These are phyloP conservation scores for Pangasius macronema DNA, from an alignment of 2,797 vertebrate genomes.

Conservation along the genomic window DNA sequence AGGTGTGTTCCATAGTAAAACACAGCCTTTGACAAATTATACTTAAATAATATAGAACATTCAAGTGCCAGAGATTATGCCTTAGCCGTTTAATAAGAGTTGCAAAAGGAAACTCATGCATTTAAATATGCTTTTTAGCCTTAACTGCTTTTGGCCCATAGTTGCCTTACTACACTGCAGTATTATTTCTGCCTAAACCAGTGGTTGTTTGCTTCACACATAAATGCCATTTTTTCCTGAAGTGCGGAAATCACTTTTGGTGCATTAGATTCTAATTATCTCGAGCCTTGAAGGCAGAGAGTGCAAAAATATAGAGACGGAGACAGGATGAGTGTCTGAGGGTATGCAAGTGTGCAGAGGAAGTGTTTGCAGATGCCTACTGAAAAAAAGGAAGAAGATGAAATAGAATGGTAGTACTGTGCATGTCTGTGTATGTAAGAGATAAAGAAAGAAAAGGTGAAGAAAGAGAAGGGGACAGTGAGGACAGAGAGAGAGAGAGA, in stretches of 20 bases:
- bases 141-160: conserved; percentile 65
- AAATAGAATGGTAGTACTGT: conserved; percentile 47
- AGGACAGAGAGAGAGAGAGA: conserved; percentile 6
- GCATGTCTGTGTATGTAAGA: conserved; percentile 34
- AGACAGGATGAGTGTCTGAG: conserved; percentile 28
- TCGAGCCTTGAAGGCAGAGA: conserved; percentile 70
- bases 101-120: conserved; percentile 78
- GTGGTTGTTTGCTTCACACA: conserved; percentile 79
- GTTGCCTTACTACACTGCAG: conserved; percentile 65
- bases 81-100: conserved; percentile 73
- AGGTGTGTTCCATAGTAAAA: conserved; percentile 64
- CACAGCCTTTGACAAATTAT: conserved; percentile 58
- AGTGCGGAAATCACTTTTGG: conserved; percentile 78
- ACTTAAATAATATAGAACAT: conserved; percentile 64
- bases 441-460: background rate
- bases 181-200: conserved; percentile 71
- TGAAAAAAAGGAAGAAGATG: background rate
- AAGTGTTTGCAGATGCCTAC: conserved; percentile 18
- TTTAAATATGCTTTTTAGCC: conserved; percentile 85
- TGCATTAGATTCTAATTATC: conserved; percentile 82
- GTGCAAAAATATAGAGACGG: conserved; percentile 35
- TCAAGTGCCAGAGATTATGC: conserved; percentile 73
- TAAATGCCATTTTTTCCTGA: conserved; percentile 77
- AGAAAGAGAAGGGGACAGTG: background rate
- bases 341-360: background rate